Evolutionary conservation across 2,113 vertebrate species (phyloP).

Genomic region (Tursiops truncatus): DNA sequence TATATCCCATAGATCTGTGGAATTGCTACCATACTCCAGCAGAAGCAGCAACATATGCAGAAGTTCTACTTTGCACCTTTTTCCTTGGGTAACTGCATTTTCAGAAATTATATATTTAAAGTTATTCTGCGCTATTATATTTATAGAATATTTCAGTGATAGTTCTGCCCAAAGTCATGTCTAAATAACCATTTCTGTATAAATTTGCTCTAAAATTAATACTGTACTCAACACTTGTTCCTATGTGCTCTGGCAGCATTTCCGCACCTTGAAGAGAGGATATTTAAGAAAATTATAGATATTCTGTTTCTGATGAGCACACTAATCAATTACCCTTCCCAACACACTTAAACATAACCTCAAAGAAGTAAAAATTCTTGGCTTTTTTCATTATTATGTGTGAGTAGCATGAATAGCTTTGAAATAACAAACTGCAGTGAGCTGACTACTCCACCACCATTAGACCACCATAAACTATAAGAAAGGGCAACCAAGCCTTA

Average conservation of each 20-base stretch:
- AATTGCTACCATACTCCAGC: not conserved
- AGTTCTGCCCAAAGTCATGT: not conserved
- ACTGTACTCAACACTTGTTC: not conserved
- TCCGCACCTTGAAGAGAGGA: slow-evolving; percentile 4
- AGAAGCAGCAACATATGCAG: not conserved
- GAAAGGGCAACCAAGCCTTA: not conserved
- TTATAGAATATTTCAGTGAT: slow-evolving; percentile 16
- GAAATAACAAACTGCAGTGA: not conserved
- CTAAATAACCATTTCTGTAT: slow-evolving; percentile 34
- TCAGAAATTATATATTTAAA: slow-evolving; percentile 45
- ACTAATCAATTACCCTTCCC: not conserved
- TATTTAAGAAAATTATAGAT: slow-evolving; percentile 36
- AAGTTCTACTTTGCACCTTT: not conserved
- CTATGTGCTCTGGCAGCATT: slow-evolving; percentile 17
- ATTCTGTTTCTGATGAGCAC: slow-evolving; percentile 23
- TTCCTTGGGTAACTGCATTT: not conserved
- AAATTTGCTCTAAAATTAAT: slow-evolving; percentile 53
- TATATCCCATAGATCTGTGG: not conserved
- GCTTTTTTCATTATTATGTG: slow-evolving; percentile 34
- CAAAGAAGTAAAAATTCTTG: not conserved
- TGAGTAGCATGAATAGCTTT: slow-evolving; percentile 37
- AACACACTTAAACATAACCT: slow-evolving; percentile 5
- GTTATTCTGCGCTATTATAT: not conserved
- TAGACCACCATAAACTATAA: not conserved
- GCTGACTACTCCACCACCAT: not conserved